A percentile compares a stretch with the other conserved stretches of the same genome.
phyloP scores from a whole-genome alignment of 1,140 invertebrate species.

The Cardiocondyla obscurior region DNA sequence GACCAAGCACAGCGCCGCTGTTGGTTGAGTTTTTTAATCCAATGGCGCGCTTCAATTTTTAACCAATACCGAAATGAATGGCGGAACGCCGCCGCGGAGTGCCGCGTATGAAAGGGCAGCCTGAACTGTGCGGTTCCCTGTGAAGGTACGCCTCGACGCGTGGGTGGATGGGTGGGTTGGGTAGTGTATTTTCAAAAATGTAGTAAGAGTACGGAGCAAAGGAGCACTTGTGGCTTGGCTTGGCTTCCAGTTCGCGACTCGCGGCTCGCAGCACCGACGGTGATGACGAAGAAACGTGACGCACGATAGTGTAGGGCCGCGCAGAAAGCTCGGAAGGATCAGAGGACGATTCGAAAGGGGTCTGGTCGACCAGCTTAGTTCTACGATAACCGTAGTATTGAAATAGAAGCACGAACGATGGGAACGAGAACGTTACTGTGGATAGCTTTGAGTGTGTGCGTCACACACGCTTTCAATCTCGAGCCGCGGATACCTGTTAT shows the following conservation, averaged over 20 bases:
- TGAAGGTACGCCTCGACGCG: background rate
- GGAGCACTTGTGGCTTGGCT: background rate
- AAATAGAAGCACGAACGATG: background rate
- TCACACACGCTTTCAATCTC: slow-evolving; percentile 88
- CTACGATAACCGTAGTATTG: too few species aligned
- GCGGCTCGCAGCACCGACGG: background rate
- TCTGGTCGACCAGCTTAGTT: background rate
- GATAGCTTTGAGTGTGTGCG: slow-evolving; percentile 32
- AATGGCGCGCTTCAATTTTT: too few species aligned
- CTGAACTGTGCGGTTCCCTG: too few species aligned
- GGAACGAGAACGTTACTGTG: background rate
- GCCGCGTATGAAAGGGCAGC: too few species aligned
- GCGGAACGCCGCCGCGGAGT: too few species aligned
- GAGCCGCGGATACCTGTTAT: slow-evolving; percentile 93
- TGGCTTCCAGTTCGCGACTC: too few species aligned
- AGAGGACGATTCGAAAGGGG: background rate
- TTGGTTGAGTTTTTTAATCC: too few species aligned
- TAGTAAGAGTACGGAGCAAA: background rate
- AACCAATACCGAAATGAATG: too few species aligned
- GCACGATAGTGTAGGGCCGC: background rate
- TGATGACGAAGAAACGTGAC: background rate
- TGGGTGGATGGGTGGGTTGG: background rate
- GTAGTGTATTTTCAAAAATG: slow-evolving; percentile 39
- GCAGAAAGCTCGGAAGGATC: background rate
- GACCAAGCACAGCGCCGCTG: too few species aligned